Percentiles rank a stretch among this genome's conserved stretches.
phyloP scores from a whole-genome alignment of 2,113 vertebrate species.

The Seriola rivoliana region DNA sequence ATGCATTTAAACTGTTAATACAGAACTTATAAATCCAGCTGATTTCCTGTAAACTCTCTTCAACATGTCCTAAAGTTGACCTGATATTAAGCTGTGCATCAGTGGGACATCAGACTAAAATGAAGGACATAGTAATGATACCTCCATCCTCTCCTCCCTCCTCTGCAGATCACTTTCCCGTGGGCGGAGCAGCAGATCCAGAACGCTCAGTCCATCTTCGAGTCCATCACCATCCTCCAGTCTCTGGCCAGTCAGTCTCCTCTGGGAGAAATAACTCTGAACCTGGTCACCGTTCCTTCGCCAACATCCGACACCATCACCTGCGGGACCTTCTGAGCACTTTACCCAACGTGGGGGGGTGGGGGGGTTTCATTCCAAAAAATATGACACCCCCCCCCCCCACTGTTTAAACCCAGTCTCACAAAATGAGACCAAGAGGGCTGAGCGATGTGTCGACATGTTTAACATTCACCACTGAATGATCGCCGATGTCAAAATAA shows the following conservation, averaged over 20 bases:
- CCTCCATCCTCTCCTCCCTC: not conserved
- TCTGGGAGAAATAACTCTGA: constrained; percentile 81
- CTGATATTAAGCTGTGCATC: no score
- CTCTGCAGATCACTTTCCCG: constrained; percentile 76
- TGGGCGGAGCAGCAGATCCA: constrained; percentile 81
- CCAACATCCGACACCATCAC: not conserved
- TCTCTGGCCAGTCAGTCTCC: constrained; percentile 80
- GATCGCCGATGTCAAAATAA: not conserved
- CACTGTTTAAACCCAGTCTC: not conserved
- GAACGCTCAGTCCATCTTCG: constrained; percentile 50
- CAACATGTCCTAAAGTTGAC: no score
- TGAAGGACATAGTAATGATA: no score
- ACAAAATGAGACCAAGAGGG: not conserved
- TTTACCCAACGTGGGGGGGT: no score
- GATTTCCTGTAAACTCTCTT: no score
- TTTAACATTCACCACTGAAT: not conserved
- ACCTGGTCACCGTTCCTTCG: constrained; percentile 68
- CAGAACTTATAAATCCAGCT: no score
- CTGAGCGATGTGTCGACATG: not conserved
- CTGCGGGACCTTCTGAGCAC: not conserved
- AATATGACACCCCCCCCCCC: not conserved
- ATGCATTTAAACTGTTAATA: no score
- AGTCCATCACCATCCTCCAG: constrained; percentile 76
- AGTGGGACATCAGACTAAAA: no score
- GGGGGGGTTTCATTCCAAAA: not conserved